These are phyloP conservation scores for Vidua macroura DNA, from an alignment of 2,113 vertebrate genomes.

Conservation along the genomic window DNA sequence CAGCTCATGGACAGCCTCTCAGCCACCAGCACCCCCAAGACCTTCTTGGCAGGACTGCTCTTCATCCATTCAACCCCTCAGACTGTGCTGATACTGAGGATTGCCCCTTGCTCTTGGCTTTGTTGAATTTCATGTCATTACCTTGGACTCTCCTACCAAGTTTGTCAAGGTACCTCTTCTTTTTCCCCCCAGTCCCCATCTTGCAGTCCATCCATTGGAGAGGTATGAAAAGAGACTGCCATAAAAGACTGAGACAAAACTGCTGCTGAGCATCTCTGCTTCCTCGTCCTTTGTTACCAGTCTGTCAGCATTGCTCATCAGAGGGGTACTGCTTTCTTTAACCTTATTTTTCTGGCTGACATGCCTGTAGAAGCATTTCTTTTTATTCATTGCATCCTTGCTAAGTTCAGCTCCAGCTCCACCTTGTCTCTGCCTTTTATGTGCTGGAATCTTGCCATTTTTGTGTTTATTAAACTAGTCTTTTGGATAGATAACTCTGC, in stretches of 20 bases:
- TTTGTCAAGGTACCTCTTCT: not conserved
- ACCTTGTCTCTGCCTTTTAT: not conserved
- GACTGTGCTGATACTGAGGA: not conserved
- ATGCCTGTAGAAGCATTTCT: accelerated
- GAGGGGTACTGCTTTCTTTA: not conserved
- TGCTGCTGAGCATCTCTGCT: not conserved
- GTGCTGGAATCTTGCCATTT: not conserved
- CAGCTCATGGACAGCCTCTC: not conserved
- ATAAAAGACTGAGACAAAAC: not conserved
- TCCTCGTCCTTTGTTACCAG: no score
- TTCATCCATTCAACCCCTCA: not conserved
- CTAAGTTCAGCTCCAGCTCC: not conserved
- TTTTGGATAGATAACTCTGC: not conserved
- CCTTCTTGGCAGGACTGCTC: not conserved
- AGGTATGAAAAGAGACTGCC: not conserved
- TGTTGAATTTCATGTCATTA: not conserved
- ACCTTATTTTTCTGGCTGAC: not conserved
- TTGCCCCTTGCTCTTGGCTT: not conserved
- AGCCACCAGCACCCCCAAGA: not conserved
- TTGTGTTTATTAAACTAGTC: not conserved
- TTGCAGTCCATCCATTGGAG: not conserved
- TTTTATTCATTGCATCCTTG: not conserved
- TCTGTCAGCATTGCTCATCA: not conserved
- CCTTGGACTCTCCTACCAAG: not conserved
- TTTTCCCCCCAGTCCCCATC: not conserved